phyloP scores from a whole-genome alignment of 2,888 invertebrate genomes.

The Eurytoma adleriae region DNA sequence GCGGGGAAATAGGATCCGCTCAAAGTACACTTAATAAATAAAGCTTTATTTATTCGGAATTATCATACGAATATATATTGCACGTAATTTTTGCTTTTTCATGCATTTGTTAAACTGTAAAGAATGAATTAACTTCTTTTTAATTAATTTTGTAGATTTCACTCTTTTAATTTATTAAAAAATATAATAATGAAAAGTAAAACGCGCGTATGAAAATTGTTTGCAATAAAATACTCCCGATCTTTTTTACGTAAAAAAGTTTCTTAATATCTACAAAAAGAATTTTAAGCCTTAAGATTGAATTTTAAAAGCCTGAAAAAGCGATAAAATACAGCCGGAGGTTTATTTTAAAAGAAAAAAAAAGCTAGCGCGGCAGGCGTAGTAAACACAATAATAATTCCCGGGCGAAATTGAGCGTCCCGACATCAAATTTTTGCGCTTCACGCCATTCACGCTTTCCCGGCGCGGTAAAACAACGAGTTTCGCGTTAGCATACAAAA shows the following conservation, averaged over 20 bases:
- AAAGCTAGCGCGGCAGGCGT: conserved; percentile 1
- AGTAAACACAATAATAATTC: conserved; percentile 36
- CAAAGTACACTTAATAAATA: neutral
- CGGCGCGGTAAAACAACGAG: conserved; percentile 39
- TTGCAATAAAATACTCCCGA: neutral
- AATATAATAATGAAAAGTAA: neutral
- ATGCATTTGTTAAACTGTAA: too few relatives aligned
- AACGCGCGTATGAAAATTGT: neutral
- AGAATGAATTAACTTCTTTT: too few relatives aligned
- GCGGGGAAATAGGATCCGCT: neutral
- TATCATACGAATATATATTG: neutral
- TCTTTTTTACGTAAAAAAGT: neutral
- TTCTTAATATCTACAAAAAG: neutral
- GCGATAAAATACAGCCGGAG: conserved; percentile 9
- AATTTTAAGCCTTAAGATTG: neutral
- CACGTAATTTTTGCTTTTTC: neutral
- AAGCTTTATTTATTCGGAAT: neutral
- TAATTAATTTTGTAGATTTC: too few relatives aligned
- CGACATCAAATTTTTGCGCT: conserved; percentile 45
- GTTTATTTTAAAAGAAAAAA: neutral
- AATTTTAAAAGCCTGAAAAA: neutral
- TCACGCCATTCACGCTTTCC: conserved; percentile 15
- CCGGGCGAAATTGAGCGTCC: conserved; percentile 37
- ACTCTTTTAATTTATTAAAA: neutral
- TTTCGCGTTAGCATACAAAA: conserved; percentile 39